Base-by-base conservation (phyloP, 2,888 invertebrate species). In the Tribolium freemani region DNA sequence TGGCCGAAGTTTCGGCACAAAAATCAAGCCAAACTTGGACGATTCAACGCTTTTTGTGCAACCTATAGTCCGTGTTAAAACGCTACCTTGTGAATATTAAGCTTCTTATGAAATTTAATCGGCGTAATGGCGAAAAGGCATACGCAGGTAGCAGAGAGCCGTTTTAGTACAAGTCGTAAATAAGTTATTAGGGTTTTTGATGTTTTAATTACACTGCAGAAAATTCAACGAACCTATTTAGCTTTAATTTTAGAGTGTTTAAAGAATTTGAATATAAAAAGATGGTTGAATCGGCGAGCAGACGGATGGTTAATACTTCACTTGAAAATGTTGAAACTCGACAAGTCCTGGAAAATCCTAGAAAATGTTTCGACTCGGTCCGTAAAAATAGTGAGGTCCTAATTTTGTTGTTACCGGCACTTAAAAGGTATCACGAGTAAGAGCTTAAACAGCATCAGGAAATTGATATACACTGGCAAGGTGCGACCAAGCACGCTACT, bases 401-500 rank as follows among this genome's bases (percentile, higher is more conserved):
- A 54, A 64, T 64, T 64, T 53, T 13, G 64, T 13, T 21, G 54
- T 64, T 64, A 45, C 38, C 54, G 53, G 38, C 64, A 64, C 64
- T 64, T 64, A 54, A 64, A 64, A 31, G 64, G 64, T 54, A 64
- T 64, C 64, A 54, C 21, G 53, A 64, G 64, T 51, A 54, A 45
- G 46, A 20, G 66, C 54, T 66, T 66, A 66, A 46, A 46, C 54
- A 26, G 54, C 45, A 68, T 57, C 48, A 57, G 68, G 68, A 68
- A 68, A 68, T 68, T 68, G 68, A 68, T 57, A 66, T 45, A 66
- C 56, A 58, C 31, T 50, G 69, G 60, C 60, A 69, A 69, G 68
- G 69, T 69, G 69, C 68, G 68, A 68, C 68, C 68, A 68, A 68
- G 68, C 68, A 60, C 53, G 60, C 51, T 69, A 69, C 60, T 69